A percentile compares a stretch with the other conserved stretches of the same genome.
These are phyloP conservation scores for Halcyon chelicuti DNA, from an alignment of 2,797 vertebrate species.

Conservation along the genomic window DNA sequence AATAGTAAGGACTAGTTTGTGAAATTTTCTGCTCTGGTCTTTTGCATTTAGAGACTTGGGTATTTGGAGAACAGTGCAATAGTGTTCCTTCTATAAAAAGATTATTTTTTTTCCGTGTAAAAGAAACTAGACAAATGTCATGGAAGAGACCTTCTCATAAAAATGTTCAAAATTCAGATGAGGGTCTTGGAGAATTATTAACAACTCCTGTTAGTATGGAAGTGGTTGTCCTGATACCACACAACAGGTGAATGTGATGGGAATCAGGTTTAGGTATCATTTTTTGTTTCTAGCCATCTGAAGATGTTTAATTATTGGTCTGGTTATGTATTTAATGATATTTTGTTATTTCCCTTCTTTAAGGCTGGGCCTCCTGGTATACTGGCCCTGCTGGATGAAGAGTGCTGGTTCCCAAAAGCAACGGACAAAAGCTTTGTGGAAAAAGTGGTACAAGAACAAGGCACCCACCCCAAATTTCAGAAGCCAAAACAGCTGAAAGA, in stretches of 20 bases:
- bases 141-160: not conserved
- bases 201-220: not conserved
- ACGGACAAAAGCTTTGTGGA: slow-evolving; percentile 98
- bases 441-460: slow-evolving; percentile 96
- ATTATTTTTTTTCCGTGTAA: not conserved
- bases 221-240: not conserved
- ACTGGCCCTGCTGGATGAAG: slow-evolving; percentile 94
- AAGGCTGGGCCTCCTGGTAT: slow-evolving; percentile 96
- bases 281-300: not conserved
- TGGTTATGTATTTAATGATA: not conserved
- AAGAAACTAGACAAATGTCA: not conserved
- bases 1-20: not conserved
- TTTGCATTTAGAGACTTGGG: not conserved
- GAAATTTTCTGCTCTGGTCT: not conserved
- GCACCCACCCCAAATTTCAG: slow-evolving; percentile 95
- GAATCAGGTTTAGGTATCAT: not conserved
- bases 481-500: slow-evolving; percentile 97
- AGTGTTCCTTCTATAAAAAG: not conserved
- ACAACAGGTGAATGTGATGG: not conserved
- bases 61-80: not conserved
- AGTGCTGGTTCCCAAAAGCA: slow-evolving; percentile 99
- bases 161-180: not conserved
- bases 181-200: not conserved
- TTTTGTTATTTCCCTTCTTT: not conserved
- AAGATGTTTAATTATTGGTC: not conserved